phyloP scores from a whole-genome alignment of 1,140 invertebrate species.

The Pygmarrhopalites habei region DNA sequence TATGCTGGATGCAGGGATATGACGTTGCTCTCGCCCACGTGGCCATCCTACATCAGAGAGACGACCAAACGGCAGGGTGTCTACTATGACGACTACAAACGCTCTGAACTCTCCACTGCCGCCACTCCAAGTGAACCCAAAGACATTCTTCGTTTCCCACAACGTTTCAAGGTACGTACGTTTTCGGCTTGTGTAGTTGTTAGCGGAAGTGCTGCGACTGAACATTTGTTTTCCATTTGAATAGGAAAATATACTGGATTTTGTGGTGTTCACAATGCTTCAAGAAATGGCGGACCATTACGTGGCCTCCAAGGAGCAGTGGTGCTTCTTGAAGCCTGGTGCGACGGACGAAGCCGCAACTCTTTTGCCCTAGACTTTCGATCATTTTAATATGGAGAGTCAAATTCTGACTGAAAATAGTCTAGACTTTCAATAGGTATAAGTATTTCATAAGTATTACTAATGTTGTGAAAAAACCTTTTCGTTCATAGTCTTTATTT shows the following conservation, averaged over 20 bases:
- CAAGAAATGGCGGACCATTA: slow-evolving; percentile 7
- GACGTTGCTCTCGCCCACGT: background rate
- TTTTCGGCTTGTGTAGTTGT: background rate
- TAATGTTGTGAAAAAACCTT: too few species aligned
- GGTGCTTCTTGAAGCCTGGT: too few species aligned
- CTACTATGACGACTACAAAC: slow-evolving; percentile 15
- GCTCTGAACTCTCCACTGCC: background rate
- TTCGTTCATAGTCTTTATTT: too few species aligned
- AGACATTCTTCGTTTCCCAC: background rate
- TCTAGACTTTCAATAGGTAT: too few species aligned
- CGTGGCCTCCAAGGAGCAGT: too few species aligned
- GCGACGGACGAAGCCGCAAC: too few species aligned
- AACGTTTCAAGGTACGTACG: background rate
- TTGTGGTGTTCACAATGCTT: slow-evolving; percentile 9
- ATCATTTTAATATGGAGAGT: too few species aligned
- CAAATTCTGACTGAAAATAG: too few species aligned
- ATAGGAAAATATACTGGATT: slow-evolving; percentile 12
- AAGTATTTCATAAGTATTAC: too few species aligned
- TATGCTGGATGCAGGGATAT: background rate
- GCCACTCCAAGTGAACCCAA: background rate
- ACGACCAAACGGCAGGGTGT: slow-evolving; percentile 1
- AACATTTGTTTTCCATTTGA: background rate
- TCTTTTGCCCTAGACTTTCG: too few species aligned
- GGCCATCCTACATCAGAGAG: background rate
- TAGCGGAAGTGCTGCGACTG: background rate